Base-by-base conservation (phyloP, 2,888 invertebrate species). In the Calliphora vomitoria region DNA sequence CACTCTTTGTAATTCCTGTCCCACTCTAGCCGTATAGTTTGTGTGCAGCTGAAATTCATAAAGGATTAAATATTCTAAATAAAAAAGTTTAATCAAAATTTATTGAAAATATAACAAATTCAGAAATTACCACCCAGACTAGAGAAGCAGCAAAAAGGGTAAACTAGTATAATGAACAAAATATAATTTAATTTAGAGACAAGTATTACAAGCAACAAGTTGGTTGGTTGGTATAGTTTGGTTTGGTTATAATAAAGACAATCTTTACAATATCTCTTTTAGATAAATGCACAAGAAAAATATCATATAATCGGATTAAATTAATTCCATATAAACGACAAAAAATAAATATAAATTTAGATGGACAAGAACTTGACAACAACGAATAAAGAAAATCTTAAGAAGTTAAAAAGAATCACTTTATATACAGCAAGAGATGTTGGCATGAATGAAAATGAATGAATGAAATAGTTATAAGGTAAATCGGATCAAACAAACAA, bases 271-370 rank as follows among this genome's bases (percentile, higher is more conserved):
- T 66, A 74, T 58, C 38, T 8, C 11, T 60, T 82, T 68, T 38
- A 44, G 47, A 82, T 72, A 72, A 64, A 78, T 18, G 20, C 47
- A 47, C 55, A 55, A 62, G 53, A 47, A 76, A 80, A 55, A 50
- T 60, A 38, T 25, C 20, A 50, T 31, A 62, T 87, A 87, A 87
- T 62, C 87, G 78, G 87, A 50, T 87, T 87, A 87, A 72, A 60
- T 76, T 72, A 78, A 84, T 74, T 81, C 62, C 81, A 81, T 84
- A 41, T 25, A 55, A 62, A 20, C 53, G 38, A 80, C 25, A 75
- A 50, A 80, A 55, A 55, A 55, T 25, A 41, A 60, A n/a, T 41
- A 62, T 80, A 71, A 50, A 58, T 82, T 20, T 55, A 58, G 50
- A 76, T 74, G 35, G 79, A 64, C 25, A 64, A 47, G 10, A 25